These are phyloP conservation scores for Ptychochromis oligacanthus DNA, from an alignment of 2,113 vertebrate species.

Conservation along the genomic window DNA sequence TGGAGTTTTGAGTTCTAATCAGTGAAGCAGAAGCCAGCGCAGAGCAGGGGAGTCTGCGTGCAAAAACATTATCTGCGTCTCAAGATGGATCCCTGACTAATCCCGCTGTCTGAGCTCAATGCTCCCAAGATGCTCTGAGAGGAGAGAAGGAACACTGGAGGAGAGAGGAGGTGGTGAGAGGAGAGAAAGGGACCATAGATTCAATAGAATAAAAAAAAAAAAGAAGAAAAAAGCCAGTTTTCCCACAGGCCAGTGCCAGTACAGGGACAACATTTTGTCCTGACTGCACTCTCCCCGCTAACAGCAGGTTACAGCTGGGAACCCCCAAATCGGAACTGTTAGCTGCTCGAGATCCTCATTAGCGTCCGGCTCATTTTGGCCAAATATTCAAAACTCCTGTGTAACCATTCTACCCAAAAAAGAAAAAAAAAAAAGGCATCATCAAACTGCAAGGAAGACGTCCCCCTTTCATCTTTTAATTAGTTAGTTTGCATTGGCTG, in stretches of 20 bases:
- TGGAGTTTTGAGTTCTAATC: conserved; percentile 74
- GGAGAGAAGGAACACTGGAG: conserved; percentile 65
- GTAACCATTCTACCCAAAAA: conserved; percentile 46
- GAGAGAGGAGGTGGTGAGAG: conserved; percentile 58
- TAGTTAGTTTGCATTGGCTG: conserved; percentile 72
- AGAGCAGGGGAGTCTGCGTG: conserved; percentile 71
- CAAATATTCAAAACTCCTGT: conserved; percentile 31
- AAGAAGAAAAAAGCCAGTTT: conserved; percentile 24
- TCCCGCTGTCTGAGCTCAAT: conserved; percentile 79
- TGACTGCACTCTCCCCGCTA: conserved; percentile 46
- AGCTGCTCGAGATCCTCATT: conserved; percentile 54
- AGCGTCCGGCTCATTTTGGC: conserved; percentile 43
- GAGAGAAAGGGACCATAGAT: conserved; percentile 41
- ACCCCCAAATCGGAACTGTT: conserved; percentile 31
- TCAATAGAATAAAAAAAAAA: conserved; percentile 2
- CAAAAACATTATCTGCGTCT: conserved; percentile 80
- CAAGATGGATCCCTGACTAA: conserved; percentile 85
- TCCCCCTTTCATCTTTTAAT: conserved; percentile 76
- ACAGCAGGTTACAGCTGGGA: conserved; percentile 39
- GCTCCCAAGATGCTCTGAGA: conserved; percentile 78
- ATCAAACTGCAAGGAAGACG: conserved; percentile 58
- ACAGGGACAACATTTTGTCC: conserved; percentile 50
- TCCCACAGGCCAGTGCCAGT: conserved; percentile 58
- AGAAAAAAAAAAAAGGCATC: conserved; percentile 56
- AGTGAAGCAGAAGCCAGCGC: conserved; percentile 69